These are phyloP conservation scores for Sesia bembeciformis DNA, from an alignment of 2,888 invertebrate species.

Conservation along the genomic window DNA sequence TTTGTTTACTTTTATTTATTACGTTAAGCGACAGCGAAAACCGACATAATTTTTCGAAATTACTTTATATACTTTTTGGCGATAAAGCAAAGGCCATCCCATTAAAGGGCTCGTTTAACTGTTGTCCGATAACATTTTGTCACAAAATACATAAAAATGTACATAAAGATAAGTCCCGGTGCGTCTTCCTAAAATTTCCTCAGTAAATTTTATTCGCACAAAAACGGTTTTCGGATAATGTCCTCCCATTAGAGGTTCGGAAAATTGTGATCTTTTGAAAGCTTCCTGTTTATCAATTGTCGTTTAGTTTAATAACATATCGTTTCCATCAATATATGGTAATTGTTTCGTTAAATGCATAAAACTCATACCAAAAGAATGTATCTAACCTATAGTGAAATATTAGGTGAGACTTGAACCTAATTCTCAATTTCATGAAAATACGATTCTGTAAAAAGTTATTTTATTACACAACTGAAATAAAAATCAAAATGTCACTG, in stretches of 20 bases:
- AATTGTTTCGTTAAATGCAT: neutral
- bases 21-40: conserved; percentile 22
- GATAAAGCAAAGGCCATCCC: conserved; percentile 39
- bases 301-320: conserved; percentile 17
- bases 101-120: conserved; percentile 43
- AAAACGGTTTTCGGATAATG: conserved; percentile 60
- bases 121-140: conserved; percentile 50
- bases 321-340: conserved; percentile 12
- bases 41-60: conserved; percentile 46
- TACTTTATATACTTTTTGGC: conserved; percentile 38
- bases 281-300: conserved; percentile 30
- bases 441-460: too few relatives aligned
- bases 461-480: too few relatives aligned
- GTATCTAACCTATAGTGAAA: too few relatives aligned
- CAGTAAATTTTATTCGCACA: conserved; percentile 53
- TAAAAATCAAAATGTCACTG: too few relatives aligned
- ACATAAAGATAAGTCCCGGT: conserved; percentile 56
- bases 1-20: conserved; percentile 34
- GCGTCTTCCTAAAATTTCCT: conserved; percentile 43
- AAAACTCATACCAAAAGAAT: too few relatives aligned
- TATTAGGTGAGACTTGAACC: too few relatives aligned
- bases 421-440: too few relatives aligned
- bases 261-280: conserved; percentile 42
- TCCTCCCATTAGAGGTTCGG: conserved; percentile 51
- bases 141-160: conserved; percentile 55